A percentile compares a stretch with the other conserved stretches of the same genome.
phyloP scores from a whole-genome alignment of 2,797 vertebrate genomes.

The Orestias chungarensis region DNA sequence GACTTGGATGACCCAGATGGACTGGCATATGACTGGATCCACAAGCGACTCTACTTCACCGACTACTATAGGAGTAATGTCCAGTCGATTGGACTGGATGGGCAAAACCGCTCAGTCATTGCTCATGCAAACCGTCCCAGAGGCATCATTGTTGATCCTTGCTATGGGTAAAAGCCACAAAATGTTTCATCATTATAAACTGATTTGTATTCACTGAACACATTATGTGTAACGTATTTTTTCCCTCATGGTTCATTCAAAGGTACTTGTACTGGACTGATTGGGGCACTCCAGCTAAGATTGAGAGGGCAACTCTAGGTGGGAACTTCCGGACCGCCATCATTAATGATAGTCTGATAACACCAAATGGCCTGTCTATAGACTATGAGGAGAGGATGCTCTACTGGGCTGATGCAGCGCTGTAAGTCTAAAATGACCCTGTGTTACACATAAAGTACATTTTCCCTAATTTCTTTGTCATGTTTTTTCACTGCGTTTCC shows the following conservation, averaged over 20 bases:
- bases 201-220: neutral
- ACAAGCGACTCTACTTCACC: slow-evolving; percentile 90
- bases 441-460: neutral
- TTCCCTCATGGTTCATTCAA: neutral
- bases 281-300: slow-evolving; percentile 89
- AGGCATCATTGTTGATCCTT: slow-evolving; percentile 89
- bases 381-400: slow-evolving; percentile 89
- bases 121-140: slow-evolving; percentile 84
- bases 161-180: slow-evolving; percentile 84
- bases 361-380: slow-evolving; percentile 88
- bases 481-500: slow-evolving; percentile 52
- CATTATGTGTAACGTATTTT: neutral
- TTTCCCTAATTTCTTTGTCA: neutral
- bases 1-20: slow-evolving; percentile 87
- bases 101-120: slow-evolving; percentile 83
- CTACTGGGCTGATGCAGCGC: slow-evolving; percentile 90
- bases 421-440: slow-evolving; percentile 75
- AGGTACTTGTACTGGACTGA: slow-evolving; percentile 96
- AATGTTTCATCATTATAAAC: neutral
- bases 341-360: slow-evolving; percentile 84
- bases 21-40: slow-evolving; percentile 93
- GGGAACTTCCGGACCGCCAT: slow-evolving; percentile 88
- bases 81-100: slow-evolving; percentile 86
- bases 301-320: slow-evolving; percentile 90
- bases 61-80: slow-evolving; percentile 85